A percentile compares a stretch with the other conserved stretches of the same genome.
phyloP scores from a whole-genome alignment of 2,797 vertebrate genomes.

The Mormyrops attenuatus region DNA sequence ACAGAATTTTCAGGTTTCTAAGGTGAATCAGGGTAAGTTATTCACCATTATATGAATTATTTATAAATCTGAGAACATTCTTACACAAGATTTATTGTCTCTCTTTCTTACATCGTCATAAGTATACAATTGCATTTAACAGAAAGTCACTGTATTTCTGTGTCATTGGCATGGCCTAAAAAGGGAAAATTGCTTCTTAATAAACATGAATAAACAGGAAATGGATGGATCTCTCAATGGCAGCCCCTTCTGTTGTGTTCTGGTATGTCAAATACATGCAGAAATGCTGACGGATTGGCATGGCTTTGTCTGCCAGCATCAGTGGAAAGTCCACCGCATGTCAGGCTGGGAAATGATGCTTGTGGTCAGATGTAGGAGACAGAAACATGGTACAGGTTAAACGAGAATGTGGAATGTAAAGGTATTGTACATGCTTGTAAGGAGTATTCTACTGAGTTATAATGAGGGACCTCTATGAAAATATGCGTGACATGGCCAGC shows the following conservation, averaged over 20 bases:
- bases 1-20: background rate
- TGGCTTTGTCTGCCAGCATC: background rate
- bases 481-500: background rate
- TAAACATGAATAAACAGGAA: background rate
- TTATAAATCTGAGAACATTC: background rate
- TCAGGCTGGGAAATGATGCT: background rate
- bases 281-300: background rate
- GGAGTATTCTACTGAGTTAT: background rate
- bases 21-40: background rate
- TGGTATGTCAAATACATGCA: background rate
- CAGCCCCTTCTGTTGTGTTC: background rate
- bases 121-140: background rate
- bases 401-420: background rate
- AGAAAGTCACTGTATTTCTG: background rate
- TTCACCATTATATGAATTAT: background rate
- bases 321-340: background rate
- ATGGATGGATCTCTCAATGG: background rate
- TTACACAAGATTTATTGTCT: background rate
- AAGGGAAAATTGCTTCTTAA: background rate
- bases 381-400: background rate
- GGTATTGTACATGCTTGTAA: background rate
- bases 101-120: background rate
- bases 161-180: background rate
- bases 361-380: background rate
- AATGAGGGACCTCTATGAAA: background rate